These are phyloP conservation scores for Mylabris sibirica DNA, from an alignment of 2,888 invertebrate species.

Conservation along the genomic window DNA sequence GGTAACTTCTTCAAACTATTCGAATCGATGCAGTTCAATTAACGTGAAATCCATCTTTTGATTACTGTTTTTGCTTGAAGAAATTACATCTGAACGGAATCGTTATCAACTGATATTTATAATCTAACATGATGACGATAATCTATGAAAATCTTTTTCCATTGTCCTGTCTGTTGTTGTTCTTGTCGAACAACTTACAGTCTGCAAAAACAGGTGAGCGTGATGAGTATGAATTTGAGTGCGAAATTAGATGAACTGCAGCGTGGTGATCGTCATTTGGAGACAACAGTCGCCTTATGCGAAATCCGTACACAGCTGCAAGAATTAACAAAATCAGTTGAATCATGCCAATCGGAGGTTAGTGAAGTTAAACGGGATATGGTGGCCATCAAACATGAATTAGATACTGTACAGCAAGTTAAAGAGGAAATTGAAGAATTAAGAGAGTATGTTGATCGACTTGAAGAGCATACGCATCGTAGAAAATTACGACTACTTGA, in stretches of 20 bases:
- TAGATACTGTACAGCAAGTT: conserved; percentile 93
- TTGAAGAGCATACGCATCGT: conserved; percentile 90
- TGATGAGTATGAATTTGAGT: conserved; percentile 96
- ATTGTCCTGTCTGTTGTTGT: background rate
- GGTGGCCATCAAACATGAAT: conserved; percentile 93
- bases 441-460: conserved; percentile 88
- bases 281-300: conserved; percentile 92
- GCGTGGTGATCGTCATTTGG: conserved; percentile 84
- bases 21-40: background rate
- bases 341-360: conserved; percentile 94
- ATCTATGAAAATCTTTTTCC: background rate
- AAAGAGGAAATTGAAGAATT: conserved; percentile 94
- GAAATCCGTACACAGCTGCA: conserved; percentile 92
- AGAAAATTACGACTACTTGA: conserved; percentile 89
- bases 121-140: background rate
- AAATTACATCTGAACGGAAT: background rate
- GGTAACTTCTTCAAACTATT: background rate
- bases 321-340: conserved; percentile 92
- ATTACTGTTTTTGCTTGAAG: background rate
- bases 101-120: background rate
- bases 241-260: conserved; percentile 94
- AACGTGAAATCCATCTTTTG: background rate
- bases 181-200: conserved; percentile 59
- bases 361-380: conserved; percentile 93
- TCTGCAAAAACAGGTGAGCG: conserved; percentile 97